phyloP scores from a whole-genome alignment of 2,113 vertebrate genomes.

The Puffinus mauretanicus region DNA sequence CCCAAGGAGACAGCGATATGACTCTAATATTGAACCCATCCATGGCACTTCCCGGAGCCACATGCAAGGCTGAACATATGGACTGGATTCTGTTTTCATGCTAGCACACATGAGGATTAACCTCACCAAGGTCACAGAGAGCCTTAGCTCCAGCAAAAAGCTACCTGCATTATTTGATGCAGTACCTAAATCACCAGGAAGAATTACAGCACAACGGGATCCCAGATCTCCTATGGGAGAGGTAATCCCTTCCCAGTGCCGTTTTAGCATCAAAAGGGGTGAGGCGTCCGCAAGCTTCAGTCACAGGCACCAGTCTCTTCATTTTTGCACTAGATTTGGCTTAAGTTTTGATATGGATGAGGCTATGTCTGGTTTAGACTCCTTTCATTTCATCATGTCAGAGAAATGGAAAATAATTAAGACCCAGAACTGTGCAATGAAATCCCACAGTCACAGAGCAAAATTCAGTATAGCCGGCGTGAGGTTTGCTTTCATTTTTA shows the following conservation, averaged over 20 bases:
- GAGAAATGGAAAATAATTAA: not conserved
- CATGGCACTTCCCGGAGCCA: not conserved
- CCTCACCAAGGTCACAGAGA: slow-evolving; percentile 19
- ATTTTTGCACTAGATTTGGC: not conserved
- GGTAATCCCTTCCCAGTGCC: not conserved
- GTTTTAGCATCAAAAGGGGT: not conserved
- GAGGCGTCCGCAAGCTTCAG: not conserved
- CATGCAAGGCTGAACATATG: slow-evolving; percentile 27
- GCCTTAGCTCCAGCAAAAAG: not conserved
- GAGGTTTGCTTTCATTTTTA: not conserved
- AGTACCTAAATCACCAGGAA: not conserved
- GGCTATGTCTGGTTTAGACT: not conserved
- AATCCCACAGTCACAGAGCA: not conserved
- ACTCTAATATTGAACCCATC: not conserved
- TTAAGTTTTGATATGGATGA: not conserved
- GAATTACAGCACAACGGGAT: not conserved
- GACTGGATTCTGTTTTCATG: not conserved
- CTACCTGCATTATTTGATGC: not conserved
- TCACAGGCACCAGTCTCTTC: not conserved
- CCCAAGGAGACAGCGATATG: not conserved
- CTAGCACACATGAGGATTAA: not conserved
- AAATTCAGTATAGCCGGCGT: not conserved
- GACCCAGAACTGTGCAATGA: not conserved
- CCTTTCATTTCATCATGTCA: not conserved
- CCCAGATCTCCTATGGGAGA: accelerated